Evolutionary conservation across 2,888 invertebrate species (phyloP).

Genomic region (Metalampra italica): DNA sequence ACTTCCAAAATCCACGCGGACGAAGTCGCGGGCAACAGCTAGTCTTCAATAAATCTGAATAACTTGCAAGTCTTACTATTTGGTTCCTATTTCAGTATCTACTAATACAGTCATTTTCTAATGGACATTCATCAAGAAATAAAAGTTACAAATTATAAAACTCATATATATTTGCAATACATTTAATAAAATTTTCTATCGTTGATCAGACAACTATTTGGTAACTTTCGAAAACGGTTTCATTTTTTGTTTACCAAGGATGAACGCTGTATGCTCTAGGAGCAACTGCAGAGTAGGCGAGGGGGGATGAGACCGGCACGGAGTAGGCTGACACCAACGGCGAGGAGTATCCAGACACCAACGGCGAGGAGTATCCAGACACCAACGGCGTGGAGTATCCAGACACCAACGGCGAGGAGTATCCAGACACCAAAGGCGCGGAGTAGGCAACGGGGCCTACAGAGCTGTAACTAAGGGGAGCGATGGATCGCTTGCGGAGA

Average conservation of each 20-base stretch:
- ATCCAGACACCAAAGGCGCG: slow-evolving; percentile 18
- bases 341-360: slow-evolving; percentile 23
- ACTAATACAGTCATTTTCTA: no score
- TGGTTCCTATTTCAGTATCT: no score
- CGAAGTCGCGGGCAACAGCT: no score
- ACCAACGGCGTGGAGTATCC: slow-evolving; percentile 33
- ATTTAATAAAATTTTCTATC: slow-evolving; percentile 18
- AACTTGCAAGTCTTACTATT: no score
- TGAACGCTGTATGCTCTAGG: slow-evolving; percentile 53
- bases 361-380: slow-evolving; percentile 33
- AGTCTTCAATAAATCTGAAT: no score
- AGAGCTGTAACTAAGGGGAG: slow-evolving; percentile 46
- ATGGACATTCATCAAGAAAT: no score
- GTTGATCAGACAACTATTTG: slow-evolving; percentile 19
- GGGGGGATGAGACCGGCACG: slow-evolving; percentile 22
- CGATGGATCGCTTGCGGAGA: slow-evolving; percentile 56
- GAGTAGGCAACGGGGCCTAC: slow-evolving; percentile 33
- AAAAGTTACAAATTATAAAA: neutral
- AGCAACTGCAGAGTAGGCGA: slow-evolving; percentile 29
- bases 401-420: slow-evolving; percentile 25
- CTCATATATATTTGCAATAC: slow-evolving; percentile 42
- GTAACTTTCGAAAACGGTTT: neutral
- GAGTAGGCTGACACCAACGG: slow-evolving; percentile 32
- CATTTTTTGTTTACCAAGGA: slow-evolving; percentile 44
- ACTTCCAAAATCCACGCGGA: no score